Base-by-base conservation (phyloP, 2,113 vertebrate genomes). In the Gobio gobio region DNA sequence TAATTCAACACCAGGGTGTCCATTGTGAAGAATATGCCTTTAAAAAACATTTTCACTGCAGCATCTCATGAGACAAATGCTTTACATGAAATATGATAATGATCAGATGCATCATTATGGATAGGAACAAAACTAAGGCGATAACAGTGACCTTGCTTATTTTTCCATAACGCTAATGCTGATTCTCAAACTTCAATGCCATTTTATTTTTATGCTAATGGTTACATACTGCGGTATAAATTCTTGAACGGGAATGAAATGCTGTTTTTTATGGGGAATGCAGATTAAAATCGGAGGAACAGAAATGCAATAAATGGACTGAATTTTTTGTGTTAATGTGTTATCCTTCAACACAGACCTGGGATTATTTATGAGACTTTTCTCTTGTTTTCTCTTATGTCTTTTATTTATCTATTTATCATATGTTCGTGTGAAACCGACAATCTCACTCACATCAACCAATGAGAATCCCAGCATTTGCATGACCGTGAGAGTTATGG, bases 101-200 rank as follows among this genome's bases (percentile, higher is more conserved):
- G 59, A 68, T 81, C 78, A 66, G 47, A 81, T 81, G 78, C 78
- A 68, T 66, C 43, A 66, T 63, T 64, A 80, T 49, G 43, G 78
- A 20, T 81, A 22, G 10, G 43, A 68, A 49, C 0, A 20, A 81
- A 22, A 66, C 40, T n/a, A 66, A 66, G 78, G 45, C 26, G 14
- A 81, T 64, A 81, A 81, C 78, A 68, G 61, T 66, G 63, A 66
- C 78, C 61, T 81, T 66, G 78, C 47, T 66, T 66, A 51, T 81
- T 51, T 64, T 13, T 81, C 10, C 47, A 68, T 49, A 33, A 29
- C n/a, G 3, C 61, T 66, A 81, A 81, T 49, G 78, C 61, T 66
- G 43, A 81, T 51, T 77, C 26, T 77, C 51, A 77, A 56, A 56
- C 70, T 47, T 61, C 20, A 45, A 61, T 78, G 77, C 7, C 56